These are phyloP conservation scores for Nautilus pompilius DNA, from an alignment of 1,140 invertebrate genomes.

Conservation along the genomic window DNA sequence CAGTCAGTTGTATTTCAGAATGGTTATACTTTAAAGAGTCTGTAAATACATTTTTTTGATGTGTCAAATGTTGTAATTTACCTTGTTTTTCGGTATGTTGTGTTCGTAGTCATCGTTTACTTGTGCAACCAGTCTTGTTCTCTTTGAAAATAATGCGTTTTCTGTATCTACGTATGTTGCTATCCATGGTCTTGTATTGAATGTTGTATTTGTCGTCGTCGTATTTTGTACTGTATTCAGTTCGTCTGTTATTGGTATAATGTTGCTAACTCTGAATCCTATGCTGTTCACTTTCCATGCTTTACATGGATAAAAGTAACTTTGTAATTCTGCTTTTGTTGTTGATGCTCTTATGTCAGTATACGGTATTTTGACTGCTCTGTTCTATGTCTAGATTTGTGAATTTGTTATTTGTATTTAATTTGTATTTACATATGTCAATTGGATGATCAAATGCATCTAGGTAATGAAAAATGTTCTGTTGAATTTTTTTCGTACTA, in stretches of 20 bases:
- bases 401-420: background rate
- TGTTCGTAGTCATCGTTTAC: background rate
- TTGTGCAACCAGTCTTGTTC: background rate
- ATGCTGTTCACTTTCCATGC: background rate
- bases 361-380: background rate
- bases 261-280: background rate
- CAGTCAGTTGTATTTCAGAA: background rate
- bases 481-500: background rate
- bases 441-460: background rate
- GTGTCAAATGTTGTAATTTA: background rate
- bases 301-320: background rate
- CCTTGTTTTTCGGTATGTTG: background rate
- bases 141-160: background rate
- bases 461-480: background rate
- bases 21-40: background rate
- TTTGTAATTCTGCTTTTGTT: background rate
- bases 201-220: background rate
- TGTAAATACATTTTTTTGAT: background rate
- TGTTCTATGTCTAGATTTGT: background rate
- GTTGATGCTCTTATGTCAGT: background rate
- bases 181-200: background rate
- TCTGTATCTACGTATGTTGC: background rate
- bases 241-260: background rate
- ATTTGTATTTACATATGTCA: background rate
- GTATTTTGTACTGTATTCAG: background rate